These are phyloP conservation scores for Cheiracanthium punctorium DNA, from an alignment of 2,888 invertebrate genomes.

Conservation along the genomic window DNA sequence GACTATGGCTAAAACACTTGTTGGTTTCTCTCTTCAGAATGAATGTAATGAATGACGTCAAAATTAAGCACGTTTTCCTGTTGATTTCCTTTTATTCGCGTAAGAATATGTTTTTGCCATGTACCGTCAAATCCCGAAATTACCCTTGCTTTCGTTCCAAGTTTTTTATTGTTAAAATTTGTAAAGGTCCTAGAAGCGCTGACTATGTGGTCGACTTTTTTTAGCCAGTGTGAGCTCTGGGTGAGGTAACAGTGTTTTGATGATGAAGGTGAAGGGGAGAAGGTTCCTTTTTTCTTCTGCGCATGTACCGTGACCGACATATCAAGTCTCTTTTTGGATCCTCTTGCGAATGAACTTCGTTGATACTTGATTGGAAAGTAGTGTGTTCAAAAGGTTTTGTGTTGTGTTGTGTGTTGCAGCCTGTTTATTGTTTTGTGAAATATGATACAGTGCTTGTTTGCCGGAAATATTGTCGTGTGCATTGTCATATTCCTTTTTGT, in stretches of 20 bases:
- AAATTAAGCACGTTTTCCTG: constrained; percentile 11
- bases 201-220: constrained; percentile 61
- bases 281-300: constrained; percentile 64
- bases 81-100: constrained; percentile 28
- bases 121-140: constrained; percentile 34
- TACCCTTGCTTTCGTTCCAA: constrained; percentile 45
- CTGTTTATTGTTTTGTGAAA: constrained; percentile 44
- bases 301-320: constrained; percentile 69
- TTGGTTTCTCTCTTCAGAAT: constrained; percentile 32
- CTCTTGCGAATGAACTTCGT: constrained; percentile 44
- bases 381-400: constrained; percentile 32
- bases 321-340: constrained; percentile 46
- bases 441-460: constrained; percentile 61
- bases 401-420: constrained; percentile 53
- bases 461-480: constrained; percentile 59
- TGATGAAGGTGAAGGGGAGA: constrained; percentile 59
- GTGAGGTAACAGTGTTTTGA: constrained; percentile 64
- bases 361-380: constrained; percentile 64
- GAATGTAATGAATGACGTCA: constrained; percentile 41
- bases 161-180: constrained; percentile 48
- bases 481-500: constrained; percentile 60
- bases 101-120: constrained; percentile 29
- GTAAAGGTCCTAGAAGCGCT: constrained; percentile 31
- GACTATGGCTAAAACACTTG: constrained; percentile 45
- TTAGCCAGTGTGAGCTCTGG: constrained; percentile 45